Conservation (phyloP, 2,797 vertebrate species). For the Decapterus maruadsi region DNA sequence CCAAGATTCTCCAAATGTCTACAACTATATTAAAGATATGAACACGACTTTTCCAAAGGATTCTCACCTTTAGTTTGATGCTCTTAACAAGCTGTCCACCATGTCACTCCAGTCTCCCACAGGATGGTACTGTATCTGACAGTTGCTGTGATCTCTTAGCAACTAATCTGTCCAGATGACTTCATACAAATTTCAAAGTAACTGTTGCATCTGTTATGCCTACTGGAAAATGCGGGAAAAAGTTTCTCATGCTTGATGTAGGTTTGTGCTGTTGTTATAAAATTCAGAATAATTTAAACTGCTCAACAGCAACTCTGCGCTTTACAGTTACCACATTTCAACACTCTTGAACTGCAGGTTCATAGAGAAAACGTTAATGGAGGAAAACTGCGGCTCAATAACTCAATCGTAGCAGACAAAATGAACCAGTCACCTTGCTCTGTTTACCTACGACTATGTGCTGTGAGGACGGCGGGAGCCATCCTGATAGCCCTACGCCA, state of each 20-base stretch:
- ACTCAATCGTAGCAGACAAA: constrained; percentile 20
- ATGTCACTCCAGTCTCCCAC: neutral
- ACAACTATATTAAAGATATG: no score
- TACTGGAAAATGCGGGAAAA: neutral
- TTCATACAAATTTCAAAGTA: neutral
- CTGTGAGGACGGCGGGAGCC: constrained; percentile 53
- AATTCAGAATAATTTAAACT: constrained; percentile 15
- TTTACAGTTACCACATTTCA: constrained; percentile 8
- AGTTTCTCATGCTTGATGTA: neutral
- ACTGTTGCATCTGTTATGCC: neutral
- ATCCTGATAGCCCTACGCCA: constrained; percentile 63
- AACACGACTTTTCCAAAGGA: no score
- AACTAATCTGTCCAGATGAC: neutral
- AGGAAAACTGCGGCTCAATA: neutral
- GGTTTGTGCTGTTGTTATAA: constrained; percentile 10
- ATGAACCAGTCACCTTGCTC: constrained; percentile 40
- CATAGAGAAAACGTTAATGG: neutral
- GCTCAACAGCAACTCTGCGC: constrained; percentile 19
- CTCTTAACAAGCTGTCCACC: neutral
- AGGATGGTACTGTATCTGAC: neutral
- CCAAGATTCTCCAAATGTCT: no score
- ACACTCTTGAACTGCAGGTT: neutral
- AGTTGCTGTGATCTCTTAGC: neutral
- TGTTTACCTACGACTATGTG: constrained; percentile 41
- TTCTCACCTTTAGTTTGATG: neutral